phyloP scores from a whole-genome alignment of 2,113 vertebrate genomes.

The Sigmodon hispidus region DNA sequence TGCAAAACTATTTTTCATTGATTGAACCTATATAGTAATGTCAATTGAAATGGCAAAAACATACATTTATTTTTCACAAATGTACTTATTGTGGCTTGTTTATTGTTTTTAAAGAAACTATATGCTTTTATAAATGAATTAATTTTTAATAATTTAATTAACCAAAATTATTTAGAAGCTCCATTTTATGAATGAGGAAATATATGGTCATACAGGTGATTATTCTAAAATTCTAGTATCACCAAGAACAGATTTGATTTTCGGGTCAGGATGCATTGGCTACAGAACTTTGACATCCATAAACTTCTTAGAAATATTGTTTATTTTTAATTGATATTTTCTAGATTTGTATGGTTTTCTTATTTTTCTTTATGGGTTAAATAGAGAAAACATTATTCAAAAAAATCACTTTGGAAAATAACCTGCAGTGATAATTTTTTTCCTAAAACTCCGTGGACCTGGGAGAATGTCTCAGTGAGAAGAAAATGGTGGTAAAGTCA shows the following conservation, averaged over 20 bases:
- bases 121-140: not conserved
- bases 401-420: constrained; percentile 39
- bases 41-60: not conserved
- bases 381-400: not conserved
- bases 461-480: not conserved
- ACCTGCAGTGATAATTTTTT: not conserved
- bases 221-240: constrained; percentile 8
- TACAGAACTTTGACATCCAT: not conserved
- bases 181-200: constrained; percentile 40
- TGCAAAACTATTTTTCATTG: constrained; percentile 43
- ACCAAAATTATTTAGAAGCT: constrained; percentile 41
- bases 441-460: not conserved
- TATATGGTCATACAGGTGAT: not conserved
- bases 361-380: constrained; percentile 17
- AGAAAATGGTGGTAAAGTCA: not conserved
- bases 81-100: not conserved
- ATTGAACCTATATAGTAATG: constrained; percentile 15
- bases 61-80: not conserved
- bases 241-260: constrained; percentile 31
- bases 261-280: not conserved
- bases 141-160: not conserved
- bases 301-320: constrained; percentile 25
- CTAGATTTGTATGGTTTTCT: constrained; percentile 40
- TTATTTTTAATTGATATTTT: constrained; percentile 46
- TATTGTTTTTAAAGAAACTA: constrained; percentile 9